Percentiles rank a stretch among this genome's conserved stretches.
phyloP scores from a whole-genome alignment of 2,113 vertebrate genomes.

The Antennarius striatus region DNA sequence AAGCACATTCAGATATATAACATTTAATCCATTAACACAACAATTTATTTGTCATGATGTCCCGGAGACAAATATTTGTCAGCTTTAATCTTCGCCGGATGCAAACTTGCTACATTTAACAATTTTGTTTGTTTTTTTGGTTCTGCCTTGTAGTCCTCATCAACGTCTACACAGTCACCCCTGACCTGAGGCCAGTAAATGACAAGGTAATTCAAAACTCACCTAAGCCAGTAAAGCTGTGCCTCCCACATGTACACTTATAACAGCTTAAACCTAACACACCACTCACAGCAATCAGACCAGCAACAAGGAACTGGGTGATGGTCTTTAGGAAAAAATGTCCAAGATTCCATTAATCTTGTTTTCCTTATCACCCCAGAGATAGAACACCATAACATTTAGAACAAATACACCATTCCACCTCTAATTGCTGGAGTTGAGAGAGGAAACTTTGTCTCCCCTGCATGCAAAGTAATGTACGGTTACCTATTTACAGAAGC shows the following conservation, averaged over 20 bases:
- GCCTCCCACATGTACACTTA: background rate
- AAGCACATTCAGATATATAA: background rate
- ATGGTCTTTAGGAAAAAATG: background rate
- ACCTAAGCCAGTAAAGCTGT: background rate
- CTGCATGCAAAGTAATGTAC: conserved; percentile 43
- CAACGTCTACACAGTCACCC: conserved; percentile 86
- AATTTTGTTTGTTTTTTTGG: conserved; percentile 4
- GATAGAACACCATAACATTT: background rate
- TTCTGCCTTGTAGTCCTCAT: conserved; percentile 83
- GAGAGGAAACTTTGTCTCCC: conserved; percentile 2
- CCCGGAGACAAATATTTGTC: too few relatives aligned
- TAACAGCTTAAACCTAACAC: background rate
- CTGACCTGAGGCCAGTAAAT: conserved; percentile 85
- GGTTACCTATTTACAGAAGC: conserved; percentile 60
- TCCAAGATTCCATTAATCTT: background rate
- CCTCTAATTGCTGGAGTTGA: conserved; percentile 16
- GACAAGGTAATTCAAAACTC: conserved; percentile 81
- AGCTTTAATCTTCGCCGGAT: background rate
- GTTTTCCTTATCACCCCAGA: background rate
- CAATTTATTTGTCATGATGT: background rate
- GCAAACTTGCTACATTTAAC: background rate
- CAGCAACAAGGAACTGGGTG: background rate
- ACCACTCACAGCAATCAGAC: background rate
- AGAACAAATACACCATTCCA: background rate
- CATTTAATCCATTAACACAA: background rate